A percentile compares a stretch with the other conserved stretches of the same genome.
phyloP scores from a whole-genome alignment of 1,140 invertebrate species.

The Pseudoatta argentina region DNA sequence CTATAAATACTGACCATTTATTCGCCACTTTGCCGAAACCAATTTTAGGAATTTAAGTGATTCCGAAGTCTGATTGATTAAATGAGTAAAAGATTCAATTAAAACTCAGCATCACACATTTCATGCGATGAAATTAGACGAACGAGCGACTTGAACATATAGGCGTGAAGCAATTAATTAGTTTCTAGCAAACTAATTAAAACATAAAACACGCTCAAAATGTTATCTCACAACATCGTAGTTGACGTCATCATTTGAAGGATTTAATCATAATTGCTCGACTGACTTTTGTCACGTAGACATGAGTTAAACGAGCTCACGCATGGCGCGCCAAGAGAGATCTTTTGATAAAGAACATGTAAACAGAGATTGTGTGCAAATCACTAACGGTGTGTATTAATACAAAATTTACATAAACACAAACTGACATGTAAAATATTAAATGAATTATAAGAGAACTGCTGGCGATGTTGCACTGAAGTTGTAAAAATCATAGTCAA shows the following conservation, averaged over 20 bases:
- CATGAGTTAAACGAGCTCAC: conserved; percentile 32
- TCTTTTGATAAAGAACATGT: conserved; percentile 56
- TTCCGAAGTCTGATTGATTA: conserved; percentile 34
- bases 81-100: conserved; percentile 62
- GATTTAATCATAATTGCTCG: conserved; percentile 27
- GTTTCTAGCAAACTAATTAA: conserved; percentile 47
- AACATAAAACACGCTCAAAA: conserved; percentile 12
- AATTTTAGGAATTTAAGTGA: conserved; percentile 48
- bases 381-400: conserved; percentile 18
- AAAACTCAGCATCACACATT: conserved; percentile 31
- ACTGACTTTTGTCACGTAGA: conserved; percentile 37
- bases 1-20: conserved; percentile 11
- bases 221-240: not conserved
- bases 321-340: conserved; percentile 27
- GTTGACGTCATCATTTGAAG: not conserved
- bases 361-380: conserved; percentile 69
- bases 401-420: not conserved
- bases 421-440: conserved; percentile 24
- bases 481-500: conserved; percentile 12
- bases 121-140: not conserved
- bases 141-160: not conserved
- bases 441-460: not conserved
- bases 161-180: conserved; percentile 59
- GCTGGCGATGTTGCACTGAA: not conserved
- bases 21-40: conserved; percentile 38